Percentiles rank a stretch among this genome's conserved stretches.
Evolutionary conservation across 1,140 invertebrate species (phyloP).

Genomic region (Euwallacea similis): DNA sequence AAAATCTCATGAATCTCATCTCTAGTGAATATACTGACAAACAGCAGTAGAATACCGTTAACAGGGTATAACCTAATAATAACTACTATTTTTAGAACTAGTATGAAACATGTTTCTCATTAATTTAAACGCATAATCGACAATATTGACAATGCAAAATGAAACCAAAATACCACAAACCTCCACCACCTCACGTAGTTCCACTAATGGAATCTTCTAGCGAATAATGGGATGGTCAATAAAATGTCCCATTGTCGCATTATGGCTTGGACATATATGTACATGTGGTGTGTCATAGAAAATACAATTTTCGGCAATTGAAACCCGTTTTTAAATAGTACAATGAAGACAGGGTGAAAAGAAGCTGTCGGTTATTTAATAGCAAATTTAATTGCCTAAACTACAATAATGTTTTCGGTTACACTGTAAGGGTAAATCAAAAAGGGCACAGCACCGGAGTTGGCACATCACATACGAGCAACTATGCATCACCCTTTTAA

Average conservation of each 20-base stretch:
- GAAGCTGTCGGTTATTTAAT: constrained; percentile 45
- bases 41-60: too few species aligned
- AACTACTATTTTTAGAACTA: neutral
- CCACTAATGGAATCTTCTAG: neutral
- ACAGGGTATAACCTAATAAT: too few species aligned
- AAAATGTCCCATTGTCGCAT: neutral
- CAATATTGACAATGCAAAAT: neutral
- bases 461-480: too few species aligned
- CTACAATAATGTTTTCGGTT: constrained; percentile 44
- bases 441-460: constrained; percentile 24
- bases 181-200: neutral
- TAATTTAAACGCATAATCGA: neutral
- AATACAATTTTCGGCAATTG: constrained; percentile 25
- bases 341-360: constrained; percentile 39
- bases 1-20: too few species aligned
- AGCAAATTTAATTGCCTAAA: constrained; percentile 50
- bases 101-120: neutral
- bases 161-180: too few species aligned
- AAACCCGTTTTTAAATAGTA: constrained; percentile 36
- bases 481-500: too few species aligned
- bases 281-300: constrained; percentile 18
- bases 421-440: constrained; percentile 44
- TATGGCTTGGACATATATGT: constrained; percentile 23
- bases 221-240: constrained; percentile 1
- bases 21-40: too few species aligned